Percentiles rank a stretch among this genome's conserved stretches.
phyloP scores from a whole-genome alignment of 2,888 invertebrate species.

The Lepas anatifera region DNA sequence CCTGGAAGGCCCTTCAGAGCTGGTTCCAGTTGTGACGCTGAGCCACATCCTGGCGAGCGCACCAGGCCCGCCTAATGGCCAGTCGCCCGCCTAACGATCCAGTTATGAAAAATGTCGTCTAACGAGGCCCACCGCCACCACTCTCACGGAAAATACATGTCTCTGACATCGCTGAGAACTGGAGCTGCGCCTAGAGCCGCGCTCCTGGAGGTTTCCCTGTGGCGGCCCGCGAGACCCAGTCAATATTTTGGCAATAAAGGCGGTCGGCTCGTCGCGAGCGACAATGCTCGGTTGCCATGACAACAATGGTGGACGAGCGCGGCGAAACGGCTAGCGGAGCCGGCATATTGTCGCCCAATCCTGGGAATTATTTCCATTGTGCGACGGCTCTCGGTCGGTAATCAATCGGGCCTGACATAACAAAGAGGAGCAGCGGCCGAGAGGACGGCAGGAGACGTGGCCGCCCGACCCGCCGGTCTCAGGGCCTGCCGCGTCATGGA shows the following conservation, averaged over 20 bases:
- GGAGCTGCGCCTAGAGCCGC: background rate
- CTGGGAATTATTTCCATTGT: slow-evolving; percentile 8
- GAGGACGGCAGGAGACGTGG: too few species aligned
- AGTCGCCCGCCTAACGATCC: background rate
- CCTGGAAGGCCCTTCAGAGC: too few species aligned
- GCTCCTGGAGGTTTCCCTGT: background rate
- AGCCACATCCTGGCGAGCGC: too few species aligned
- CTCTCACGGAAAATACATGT: background rate
- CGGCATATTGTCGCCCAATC: background rate
- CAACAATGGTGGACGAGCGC: background rate
- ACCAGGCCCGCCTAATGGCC: background rate
- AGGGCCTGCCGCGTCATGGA: too few species aligned
- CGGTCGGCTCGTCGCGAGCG: background rate
- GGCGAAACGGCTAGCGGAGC: background rate
- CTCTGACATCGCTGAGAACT: background rate
- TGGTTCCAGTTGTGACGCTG: too few species aligned
- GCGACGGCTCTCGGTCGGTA: background rate
- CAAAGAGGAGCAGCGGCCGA: background rate
- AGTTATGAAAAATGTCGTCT: background rate
- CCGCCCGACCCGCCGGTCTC: too few species aligned
- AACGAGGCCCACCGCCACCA: background rate
- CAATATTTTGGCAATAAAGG: background rate
- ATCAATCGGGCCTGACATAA: background rate
- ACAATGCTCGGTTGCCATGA: background rate
- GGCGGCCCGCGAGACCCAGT: too few species aligned